phyloP scores from a whole-genome alignment of 2,888 invertebrate genomes.

The Hylaea fasciaria region DNA sequence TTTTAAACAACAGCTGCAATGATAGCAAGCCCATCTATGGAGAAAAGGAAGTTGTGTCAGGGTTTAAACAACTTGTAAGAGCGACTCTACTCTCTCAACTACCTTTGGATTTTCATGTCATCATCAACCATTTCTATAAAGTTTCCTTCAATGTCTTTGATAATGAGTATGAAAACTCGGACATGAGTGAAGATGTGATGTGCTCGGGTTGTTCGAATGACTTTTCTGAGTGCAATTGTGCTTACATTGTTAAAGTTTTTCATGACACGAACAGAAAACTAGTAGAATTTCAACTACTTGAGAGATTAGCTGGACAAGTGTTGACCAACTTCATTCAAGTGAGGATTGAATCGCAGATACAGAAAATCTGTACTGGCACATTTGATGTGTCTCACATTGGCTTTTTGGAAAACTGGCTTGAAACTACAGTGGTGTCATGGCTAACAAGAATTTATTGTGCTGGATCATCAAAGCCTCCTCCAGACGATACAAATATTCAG shows the following conservation, averaged over 20 bases:
- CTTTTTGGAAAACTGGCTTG: slow-evolving; percentile 94
- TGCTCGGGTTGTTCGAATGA: slow-evolving; percentile 91
- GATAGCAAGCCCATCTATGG: slow-evolving; percentile 81
- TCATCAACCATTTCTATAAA: slow-evolving; percentile 91
- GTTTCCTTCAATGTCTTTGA: slow-evolving; percentile 90
- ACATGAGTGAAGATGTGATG: slow-evolving; percentile 84
- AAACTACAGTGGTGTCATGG: slow-evolving; percentile 94
- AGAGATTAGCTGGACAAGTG: slow-evolving; percentile 93
- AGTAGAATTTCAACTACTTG: slow-evolving; percentile 91
- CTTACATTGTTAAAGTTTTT: slow-evolving; percentile 88
- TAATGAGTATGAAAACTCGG: slow-evolving; percentile 77
- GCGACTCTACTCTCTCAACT: slow-evolving; percentile 89
- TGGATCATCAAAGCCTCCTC: slow-evolving; percentile 85
- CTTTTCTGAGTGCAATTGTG: slow-evolving; percentile 84
- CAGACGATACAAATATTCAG: slow-evolving; percentile 81
- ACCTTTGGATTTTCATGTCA: slow-evolving; percentile 87
- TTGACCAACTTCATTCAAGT: slow-evolving; percentile 93
- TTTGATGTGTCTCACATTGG: slow-evolving; percentile 93
- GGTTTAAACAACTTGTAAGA: slow-evolving; percentile 87
- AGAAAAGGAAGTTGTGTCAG: slow-evolving; percentile 80
- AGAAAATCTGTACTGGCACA: slow-evolving; percentile 92
- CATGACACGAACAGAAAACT: slow-evolving; percentile 91
- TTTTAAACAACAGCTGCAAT: slow-evolving; percentile 75
- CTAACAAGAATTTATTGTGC: slow-evolving; percentile 91
- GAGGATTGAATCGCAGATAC: slow-evolving; percentile 93